Percentiles rank a stretch among this genome's conserved stretches.
Evolutionary conservation across 2,888 invertebrate genomes (phyloP).

Genomic region (Stegana nigrithorax): DNA sequence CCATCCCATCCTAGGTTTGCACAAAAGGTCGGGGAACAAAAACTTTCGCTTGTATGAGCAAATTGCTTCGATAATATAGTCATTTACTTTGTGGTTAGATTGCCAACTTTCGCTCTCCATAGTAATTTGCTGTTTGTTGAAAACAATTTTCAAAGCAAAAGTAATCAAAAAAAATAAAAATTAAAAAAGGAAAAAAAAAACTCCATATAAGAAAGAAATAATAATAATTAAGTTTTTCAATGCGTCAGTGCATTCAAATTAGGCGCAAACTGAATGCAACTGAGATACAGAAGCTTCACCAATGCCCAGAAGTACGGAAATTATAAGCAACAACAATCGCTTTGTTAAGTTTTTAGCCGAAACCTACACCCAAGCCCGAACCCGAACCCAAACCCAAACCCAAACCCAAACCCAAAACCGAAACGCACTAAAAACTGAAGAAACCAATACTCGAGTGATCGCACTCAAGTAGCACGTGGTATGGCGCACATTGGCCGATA

Average conservation of each 20-base stretch:
- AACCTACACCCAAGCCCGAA: neutral
- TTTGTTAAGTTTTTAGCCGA: too few relatives aligned
- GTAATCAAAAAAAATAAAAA: too few relatives aligned
- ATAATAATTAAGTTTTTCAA: constrained; percentile 35
- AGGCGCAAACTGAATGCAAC: constrained; percentile 31
- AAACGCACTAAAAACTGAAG: neutral
- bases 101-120: neutral
- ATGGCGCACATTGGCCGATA: neutral
- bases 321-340: too few relatives aligned
- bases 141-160: too few relatives aligned
- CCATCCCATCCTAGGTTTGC: too few relatives aligned
- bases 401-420: too few relatives aligned
- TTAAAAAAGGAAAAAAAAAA: too few relatives aligned
- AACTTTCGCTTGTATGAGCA: too few relatives aligned
- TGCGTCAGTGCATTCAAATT: constrained; percentile 46
- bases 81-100: constrained; percentile 23
- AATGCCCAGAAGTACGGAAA: neutral
- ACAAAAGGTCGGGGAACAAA: too few relatives aligned
- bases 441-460: too few relatives aligned
- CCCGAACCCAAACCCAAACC: neutral
- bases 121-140: neutral
- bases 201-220: too few relatives aligned
- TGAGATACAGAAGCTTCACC: neutral
- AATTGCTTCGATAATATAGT: constrained; percentile 16
- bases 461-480: constrained; percentile 4